A percentile compares a stretch with the other conserved stretches of the same genome.
These are phyloP conservation scores for Erythrocercus mccallii DNA, from an alignment of 2,113 vertebrate species.

Conservation along the genomic window DNA sequence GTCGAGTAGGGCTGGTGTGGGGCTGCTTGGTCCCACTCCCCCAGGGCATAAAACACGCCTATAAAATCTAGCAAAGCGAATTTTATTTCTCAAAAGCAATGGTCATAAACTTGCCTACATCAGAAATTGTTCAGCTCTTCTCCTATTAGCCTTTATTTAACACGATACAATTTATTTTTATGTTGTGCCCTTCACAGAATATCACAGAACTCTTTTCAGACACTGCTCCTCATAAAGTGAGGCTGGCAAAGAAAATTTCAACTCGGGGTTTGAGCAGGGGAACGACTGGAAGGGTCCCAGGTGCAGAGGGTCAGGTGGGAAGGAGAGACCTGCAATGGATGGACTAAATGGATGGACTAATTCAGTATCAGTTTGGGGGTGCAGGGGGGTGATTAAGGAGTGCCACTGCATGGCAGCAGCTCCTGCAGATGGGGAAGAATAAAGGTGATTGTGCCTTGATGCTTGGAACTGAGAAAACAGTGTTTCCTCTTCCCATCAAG, in stretches of 20 bases:
- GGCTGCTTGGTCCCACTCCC: not conserved
- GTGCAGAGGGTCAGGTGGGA: not conserved
- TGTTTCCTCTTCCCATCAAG: not conserved
- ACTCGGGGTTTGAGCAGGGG: not conserved
- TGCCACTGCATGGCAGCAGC: not conserved
- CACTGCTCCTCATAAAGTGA: not conserved
- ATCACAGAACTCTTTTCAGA: not conserved
- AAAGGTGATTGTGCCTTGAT: not conserved
- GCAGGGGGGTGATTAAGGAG: not conserved
- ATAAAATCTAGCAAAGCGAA: constrained; percentile 17
- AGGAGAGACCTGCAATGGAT: not conserved
- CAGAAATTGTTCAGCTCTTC: not conserved
- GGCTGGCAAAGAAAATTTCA: not conserved
- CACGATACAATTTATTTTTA: constrained; percentile 44
- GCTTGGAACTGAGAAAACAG: not conserved
- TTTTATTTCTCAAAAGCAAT: constrained; percentile 31
- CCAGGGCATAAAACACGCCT: not conserved
- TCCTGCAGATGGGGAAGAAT: not conserved
- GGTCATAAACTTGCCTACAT: not conserved
- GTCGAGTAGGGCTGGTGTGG: not conserved
- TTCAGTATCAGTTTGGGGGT: not conserved
- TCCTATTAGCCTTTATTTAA: constrained; percentile 48
- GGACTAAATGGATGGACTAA: no score
- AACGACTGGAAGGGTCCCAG: not conserved
- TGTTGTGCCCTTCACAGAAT: constrained; percentile 48